phyloP scores from a whole-genome alignment of 2,113 vertebrate species.

The Pyxicephalus adspersus region DNA sequence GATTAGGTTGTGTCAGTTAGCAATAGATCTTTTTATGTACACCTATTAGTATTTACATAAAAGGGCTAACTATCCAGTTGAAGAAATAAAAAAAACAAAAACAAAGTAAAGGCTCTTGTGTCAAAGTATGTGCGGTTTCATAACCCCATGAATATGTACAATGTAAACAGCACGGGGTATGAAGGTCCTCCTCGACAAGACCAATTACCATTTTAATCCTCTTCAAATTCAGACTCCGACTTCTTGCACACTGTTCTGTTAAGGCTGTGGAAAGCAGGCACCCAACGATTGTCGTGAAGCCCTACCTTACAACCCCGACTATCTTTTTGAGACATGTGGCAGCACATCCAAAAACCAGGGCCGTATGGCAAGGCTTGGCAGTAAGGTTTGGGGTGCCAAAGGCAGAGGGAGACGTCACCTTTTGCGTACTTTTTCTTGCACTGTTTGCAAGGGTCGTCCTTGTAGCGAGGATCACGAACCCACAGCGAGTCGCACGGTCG shows the following conservation, averaged over 20 bases:
- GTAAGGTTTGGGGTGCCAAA: conserved; percentile 96
- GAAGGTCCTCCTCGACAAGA: conserved; percentile 65
- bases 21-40: conserved; percentile 69
- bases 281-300: conserved; percentile 97
- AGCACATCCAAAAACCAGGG: conserved; percentile 97
- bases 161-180: conserved; percentile 89
- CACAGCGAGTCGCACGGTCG: conserved; percentile 91
- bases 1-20: conserved; percentile 68
- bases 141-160: conserved; percentile 84
- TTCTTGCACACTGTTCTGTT: conserved; percentile 84
- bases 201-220: conserved; percentile 68
- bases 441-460: conserved; percentile 95
- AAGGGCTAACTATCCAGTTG: conserved; percentile 72
- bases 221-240: conserved; percentile 68
- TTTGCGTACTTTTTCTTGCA: conserved; percentile 89
- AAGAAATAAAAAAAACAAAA: conserved; percentile 57
- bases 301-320: conserved; percentile 89
- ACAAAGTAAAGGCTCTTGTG: conserved; percentile 74
- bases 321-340: conserved; percentile 83
- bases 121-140: conserved; percentile 77
- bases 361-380: conserved; percentile 93
- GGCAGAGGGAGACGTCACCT: conserved; percentile 91
- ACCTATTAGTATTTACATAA: conserved; percentile 75
- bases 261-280: conserved; percentile 89
- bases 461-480: conserved; percentile 92